phyloP scores from a whole-genome alignment of 2,113 vertebrate species.

The Ondatra zibethicus region DNA sequence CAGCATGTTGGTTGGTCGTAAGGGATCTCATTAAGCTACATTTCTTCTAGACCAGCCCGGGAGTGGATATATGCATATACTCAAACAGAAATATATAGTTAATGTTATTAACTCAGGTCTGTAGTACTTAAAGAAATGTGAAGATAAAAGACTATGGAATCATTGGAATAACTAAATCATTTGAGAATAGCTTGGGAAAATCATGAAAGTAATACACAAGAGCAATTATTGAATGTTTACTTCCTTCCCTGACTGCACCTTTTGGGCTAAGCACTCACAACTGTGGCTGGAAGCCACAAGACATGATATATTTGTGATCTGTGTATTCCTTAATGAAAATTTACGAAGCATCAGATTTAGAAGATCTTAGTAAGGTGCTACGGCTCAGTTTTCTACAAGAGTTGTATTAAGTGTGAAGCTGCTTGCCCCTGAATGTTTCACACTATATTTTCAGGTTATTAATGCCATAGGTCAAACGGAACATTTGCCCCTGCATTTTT shows the following conservation, averaged over 20 bases:
- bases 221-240: conserved; percentile 44
- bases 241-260: neutral
- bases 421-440: too few relatives aligned
- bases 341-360: neutral
- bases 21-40: neutral
- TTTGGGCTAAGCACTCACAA: neutral
- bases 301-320: neutral
- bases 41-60: neutral
- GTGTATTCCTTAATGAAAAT: neutral
- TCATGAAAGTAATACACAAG: neutral
- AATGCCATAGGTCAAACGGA: neutral
- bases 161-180: neutral
- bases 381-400: neutral
- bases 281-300: neutral
- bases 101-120: neutral
- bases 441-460: neutral
- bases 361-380: neutral
- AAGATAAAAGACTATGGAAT: neutral
- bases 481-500: neutral
- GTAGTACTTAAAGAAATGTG: neutral
- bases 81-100: neutral
- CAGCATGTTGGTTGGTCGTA: neutral
- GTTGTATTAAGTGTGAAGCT: neutral
- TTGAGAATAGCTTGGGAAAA: conserved; percentile 19
- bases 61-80: neutral